A percentile compares a stretch with the other conserved stretches of the same genome.
These are phyloP conservation scores for Anthonomus grandis DNA, from an alignment of 1,140 invertebrate species.

Conservation along the genomic window DNA sequence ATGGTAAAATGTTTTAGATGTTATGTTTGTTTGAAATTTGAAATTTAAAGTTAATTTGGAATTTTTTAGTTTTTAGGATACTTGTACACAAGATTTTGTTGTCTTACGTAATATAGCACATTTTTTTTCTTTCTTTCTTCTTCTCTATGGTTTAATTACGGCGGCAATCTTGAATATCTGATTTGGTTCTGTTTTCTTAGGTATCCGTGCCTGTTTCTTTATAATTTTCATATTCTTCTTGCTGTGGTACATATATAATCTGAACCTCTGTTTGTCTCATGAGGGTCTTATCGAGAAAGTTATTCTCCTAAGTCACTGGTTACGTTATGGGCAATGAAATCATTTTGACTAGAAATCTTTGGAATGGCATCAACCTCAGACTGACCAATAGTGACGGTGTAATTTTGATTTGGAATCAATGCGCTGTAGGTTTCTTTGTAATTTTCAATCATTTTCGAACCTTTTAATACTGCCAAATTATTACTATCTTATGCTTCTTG, in stretches of 20 bases:
- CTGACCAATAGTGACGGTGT: background rate
- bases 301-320: slow-evolving; percentile 6
- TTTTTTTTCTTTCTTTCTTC: too few species aligned
- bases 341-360: slow-evolving; percentile 7
- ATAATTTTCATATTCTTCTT: slow-evolving; percentile 10
- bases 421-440: background rate
- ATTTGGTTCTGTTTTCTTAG: background rate
- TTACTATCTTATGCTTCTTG: background rate
- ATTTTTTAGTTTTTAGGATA: too few species aligned
- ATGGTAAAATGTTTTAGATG: too few species aligned
- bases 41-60: too few species aligned
- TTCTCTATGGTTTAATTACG: slow-evolving; percentile 4
- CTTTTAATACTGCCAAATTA: too few species aligned
- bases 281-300: slow-evolving; percentile 4
- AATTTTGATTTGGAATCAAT: background rate
- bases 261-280: slow-evolving; percentile 6
- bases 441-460: too few species aligned
- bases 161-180: background rate
- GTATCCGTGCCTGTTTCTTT: slow-evolving; percentile 3
- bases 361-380: slow-evolving; percentile 5
- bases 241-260: slow-evolving; percentile 8
- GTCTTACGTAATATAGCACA: too few species aligned
- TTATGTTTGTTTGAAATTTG: too few species aligned
- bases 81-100: too few species aligned
- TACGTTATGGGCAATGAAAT: slow-evolving; percentile 5